Base-by-base conservation (phyloP, 1,140 invertebrate genomes). In the Chironomus striatipennis region DNA sequence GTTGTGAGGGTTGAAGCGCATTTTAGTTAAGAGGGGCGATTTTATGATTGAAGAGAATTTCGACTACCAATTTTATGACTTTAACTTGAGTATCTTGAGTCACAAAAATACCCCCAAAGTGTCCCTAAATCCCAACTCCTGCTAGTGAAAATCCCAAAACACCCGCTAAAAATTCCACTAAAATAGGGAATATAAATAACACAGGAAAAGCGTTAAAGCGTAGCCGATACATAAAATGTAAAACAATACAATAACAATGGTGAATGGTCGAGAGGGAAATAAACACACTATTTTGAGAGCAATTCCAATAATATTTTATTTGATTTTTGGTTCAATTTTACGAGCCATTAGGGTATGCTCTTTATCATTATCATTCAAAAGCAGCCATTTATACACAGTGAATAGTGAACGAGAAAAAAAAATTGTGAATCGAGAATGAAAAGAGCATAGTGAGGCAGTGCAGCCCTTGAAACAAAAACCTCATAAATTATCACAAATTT, bases 251-350 rank as follows among this genome's bases (percentile, higher is more conserved):
- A 57, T 57, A 57, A 57, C 47, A 57, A 57, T 57, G 47, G 9
- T n/a, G 10, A 10, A 57, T 10, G 47, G 65, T 20, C 65, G 18
- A 70, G 65, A 70, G 17, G 65, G 17, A 70, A 21, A 57, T 57
- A 70, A 70, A 70, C 65, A 70, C 65, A 70, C 65, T 18, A 70
- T 70, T 57, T 57, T 57, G 47, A 57, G 47, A 57, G 9, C 47
- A 57, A n/a, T 70, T 70, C 18, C 17, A 20, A 70, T 20, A 67
- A 67, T 67, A 70, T 20, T 70, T 70, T 70, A 70, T 70, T 20
- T 70, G 65, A 70, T 70, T 70, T 70, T 70, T 70, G 65, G 65
- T 70, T 70, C 65, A 10, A 70, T 6, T 70, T 70, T 70, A 70
- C 6, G 65, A 21, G 4, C 65, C 20, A 70, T 70, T 70, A 70